These are phyloP conservation scores for Coleophora flavipennella DNA, from an alignment of 2,888 invertebrate genomes.

Conservation along the genomic window DNA sequence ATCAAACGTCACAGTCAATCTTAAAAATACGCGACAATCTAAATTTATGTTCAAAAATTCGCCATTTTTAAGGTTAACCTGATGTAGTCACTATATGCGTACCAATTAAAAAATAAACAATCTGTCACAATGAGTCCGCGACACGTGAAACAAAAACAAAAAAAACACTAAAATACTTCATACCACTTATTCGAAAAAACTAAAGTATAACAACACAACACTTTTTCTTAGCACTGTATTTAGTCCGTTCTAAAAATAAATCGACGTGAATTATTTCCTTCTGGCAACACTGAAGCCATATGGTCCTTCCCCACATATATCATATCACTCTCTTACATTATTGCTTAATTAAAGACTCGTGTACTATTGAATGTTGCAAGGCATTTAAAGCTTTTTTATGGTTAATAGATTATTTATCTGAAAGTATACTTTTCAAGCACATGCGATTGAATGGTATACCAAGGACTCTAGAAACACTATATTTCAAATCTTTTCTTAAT, in stretches of 20 bases:
- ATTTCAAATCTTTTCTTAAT: too few relatives aligned
- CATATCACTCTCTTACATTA: background rate
- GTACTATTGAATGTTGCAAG: too few relatives aligned
- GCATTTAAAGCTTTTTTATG: too few relatives aligned
- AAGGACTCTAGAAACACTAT: too few relatives aligned
- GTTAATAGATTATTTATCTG: too few relatives aligned
- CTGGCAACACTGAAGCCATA: background rate
- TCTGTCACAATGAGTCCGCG: constrained; percentile 14
- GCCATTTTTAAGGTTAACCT: background rate
- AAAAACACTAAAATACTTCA: constrained; percentile 20
- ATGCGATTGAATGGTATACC: too few relatives aligned
- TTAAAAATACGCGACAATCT: background rate
- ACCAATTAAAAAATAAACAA: constrained; percentile 15
- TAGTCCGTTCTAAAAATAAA: background rate
- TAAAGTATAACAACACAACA: constrained; percentile 39
- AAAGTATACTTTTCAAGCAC: too few relatives aligned
- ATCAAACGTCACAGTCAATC: background rate
- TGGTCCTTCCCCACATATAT: background rate
- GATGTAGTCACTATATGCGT: constrained; percentile 7
- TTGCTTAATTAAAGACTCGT: too few relatives aligned
- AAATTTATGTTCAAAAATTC: background rate
- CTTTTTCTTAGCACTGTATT: constrained; percentile 41
- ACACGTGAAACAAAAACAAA: constrained; percentile 12
- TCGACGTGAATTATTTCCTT: background rate
- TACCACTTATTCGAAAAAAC: constrained; percentile 20